Percentiles rank a stretch among this genome's conserved stretches.
Evolutionary conservation across 53 echinoderm and acorn worm species (phyloP).

Genomic region (Zoroaster sp.): DNA sequence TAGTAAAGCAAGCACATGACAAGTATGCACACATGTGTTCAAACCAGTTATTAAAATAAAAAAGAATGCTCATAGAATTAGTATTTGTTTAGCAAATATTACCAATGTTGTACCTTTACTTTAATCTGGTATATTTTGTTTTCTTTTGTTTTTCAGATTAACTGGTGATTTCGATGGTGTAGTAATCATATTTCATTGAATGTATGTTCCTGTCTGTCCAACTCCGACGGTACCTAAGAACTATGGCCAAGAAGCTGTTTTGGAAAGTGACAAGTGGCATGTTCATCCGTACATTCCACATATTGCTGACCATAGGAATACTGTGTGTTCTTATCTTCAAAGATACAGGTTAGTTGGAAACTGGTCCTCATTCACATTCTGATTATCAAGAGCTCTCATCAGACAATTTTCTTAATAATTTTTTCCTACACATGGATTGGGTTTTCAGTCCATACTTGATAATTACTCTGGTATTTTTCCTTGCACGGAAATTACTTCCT

Average conservation of each 20-base stretch:
- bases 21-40: too few species aligned
- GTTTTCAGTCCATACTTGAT: too few species aligned
- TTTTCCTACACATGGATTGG: too few species aligned
- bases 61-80: too few species aligned
- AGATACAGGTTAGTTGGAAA: conserved; percentile 75
- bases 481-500: neutral
- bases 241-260: conserved; percentile 54
- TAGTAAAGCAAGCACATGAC: too few species aligned
- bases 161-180: neutral
- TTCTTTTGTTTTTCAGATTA: neutral
- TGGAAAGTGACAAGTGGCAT: conserved; percentile 75
- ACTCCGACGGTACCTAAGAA: conserved; percentile 13
- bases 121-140: too few species aligned
- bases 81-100: too few species aligned
- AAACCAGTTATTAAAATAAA: too few species aligned
- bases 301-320: conserved; percentile 73
- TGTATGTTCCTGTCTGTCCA: conserved; percentile 10
- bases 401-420: too few species aligned
- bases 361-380: too few species aligned
- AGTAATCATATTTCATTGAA: neutral
- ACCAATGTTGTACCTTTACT: too few species aligned
- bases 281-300: conserved; percentile 85
- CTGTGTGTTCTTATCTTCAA: conserved; percentile 82
- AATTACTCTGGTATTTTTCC: neutral
- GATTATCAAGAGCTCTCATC: too few species aligned